These are phyloP conservation scores for Taenioides sp. DNA, from an alignment of 2,797 vertebrate species.

Conservation along the genomic window DNA sequence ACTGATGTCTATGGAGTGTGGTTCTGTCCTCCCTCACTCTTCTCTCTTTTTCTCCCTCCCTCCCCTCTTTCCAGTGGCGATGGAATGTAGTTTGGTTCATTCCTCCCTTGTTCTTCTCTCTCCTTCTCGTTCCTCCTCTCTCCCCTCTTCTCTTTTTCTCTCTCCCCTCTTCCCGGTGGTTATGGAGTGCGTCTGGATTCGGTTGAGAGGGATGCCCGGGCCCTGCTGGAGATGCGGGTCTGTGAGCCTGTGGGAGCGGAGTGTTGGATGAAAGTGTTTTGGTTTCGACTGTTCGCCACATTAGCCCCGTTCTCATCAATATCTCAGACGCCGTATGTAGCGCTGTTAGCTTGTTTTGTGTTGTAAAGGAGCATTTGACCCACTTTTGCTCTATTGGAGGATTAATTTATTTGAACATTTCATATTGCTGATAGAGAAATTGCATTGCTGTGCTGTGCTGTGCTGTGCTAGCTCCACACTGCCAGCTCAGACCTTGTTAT, in stretches of 20 bases:
- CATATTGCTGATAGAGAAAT: no score
- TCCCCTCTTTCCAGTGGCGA: no score
- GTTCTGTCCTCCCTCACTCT: no score
- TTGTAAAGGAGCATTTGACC: background rate
- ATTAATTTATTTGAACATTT: background rate
- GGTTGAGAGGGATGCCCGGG: slow-evolving; percentile 44
- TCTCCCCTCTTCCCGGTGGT: slow-evolving; percentile 44
- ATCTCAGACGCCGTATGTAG: background rate
- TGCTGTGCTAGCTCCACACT: no score
- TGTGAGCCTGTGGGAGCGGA: slow-evolving; percentile 38
- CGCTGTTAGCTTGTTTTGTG: background rate
- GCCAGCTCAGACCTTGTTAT: no score
- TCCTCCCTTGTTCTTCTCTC: no score
- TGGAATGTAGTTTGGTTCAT: no score
- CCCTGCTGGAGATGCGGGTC: slow-evolving; percentile 46
- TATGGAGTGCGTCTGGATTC: slow-evolving; percentile 28
- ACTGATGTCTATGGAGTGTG: no score
- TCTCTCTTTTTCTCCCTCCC: no score
- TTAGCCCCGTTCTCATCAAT: slow-evolving; percentile 2
- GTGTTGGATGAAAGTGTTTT: slow-evolving; percentile 33
- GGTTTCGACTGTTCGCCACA: slow-evolving; percentile 1
- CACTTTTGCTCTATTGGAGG: slow-evolving; percentile 9
- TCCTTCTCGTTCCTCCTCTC: no score
- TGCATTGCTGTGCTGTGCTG: no score
- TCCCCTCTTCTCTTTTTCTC: background rate